Base-by-base conservation (phyloP, 2,888 invertebrate genomes). In the Epistrophella euchroma region DNA sequence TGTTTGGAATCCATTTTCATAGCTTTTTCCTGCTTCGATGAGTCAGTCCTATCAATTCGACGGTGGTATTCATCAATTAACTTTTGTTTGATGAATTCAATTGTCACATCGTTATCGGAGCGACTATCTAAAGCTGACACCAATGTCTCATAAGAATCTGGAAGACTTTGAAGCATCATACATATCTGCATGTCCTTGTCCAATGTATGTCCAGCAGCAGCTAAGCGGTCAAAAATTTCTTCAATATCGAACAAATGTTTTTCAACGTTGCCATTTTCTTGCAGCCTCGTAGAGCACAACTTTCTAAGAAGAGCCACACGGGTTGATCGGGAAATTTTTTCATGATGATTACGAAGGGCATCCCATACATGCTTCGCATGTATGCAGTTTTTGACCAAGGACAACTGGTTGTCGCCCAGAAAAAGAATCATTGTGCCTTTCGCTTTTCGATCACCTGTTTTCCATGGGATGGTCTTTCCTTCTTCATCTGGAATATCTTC, bases 1-100 rank as follows among this genome's bases (percentile, higher is more conserved):
- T 43, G 62, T n/a, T 62, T 40, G 43, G 43, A 62, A 43, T 62
- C 32, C 1, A 9, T 32, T 32, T 32, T 32, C 32, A 32, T 32
- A 7, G 32, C 32, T 5, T 62, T 62, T 40, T 62, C 40, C 3
- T 19, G 60, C 2, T 22, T 62, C 6, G 60, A 62, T 43, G 60
- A 62, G 2, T 62, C 25, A 15, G 25, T 25, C 22, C 40, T 62
- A 15, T 62, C 37, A 22, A 62, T n/a, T 25, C 60, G 19, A 19
- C 40, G 60, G 13, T 62, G 60, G 15, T 62, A 62, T 62, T 60
- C 60, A 25, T 60, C 60, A 13, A 58, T 58, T 19, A 58, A 37
- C 19, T 58, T 58, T 22, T 37, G 58, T 35, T 60, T 60, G 13
- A 60, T 60, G 37, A 60, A 60, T 15, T 60, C 58, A 17, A 60